phyloP scores from a whole-genome alignment of 2,797 vertebrate species.

The Coreius guichenoti region DNA sequence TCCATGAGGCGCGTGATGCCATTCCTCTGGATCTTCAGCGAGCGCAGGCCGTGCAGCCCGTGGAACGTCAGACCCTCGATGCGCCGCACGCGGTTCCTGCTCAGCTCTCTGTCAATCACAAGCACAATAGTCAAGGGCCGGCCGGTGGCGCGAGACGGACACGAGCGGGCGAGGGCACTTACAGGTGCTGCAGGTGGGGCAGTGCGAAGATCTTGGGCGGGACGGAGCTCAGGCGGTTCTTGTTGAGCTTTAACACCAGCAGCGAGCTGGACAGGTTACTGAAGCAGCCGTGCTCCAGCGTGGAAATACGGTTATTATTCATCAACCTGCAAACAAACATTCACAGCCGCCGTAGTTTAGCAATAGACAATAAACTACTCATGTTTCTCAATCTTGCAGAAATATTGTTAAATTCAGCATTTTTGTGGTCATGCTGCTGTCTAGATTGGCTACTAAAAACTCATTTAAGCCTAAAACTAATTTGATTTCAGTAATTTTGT shows the following conservation, averaged over 20 bases:
- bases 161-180: constrained; percentile 54
- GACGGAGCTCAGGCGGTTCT: constrained; percentile 87
- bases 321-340: constrained; percentile 81
- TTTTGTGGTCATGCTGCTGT: no score
- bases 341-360: no score
- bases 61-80: constrained; percentile 94
- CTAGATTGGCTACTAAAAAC: no score
- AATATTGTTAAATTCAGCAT: no score
- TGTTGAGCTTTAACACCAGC: constrained; percentile 89
- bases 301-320: constrained; percentile 89
- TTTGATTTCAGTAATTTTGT: no score
- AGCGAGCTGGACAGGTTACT: constrained; percentile 87
- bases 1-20: constrained; percentile 91
- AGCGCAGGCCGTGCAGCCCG: constrained; percentile 87
- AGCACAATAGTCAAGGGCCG: background rate
- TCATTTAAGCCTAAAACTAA: no score
- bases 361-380: background rate
- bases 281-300: constrained; percentile 89
- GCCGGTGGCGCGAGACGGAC: background rate
- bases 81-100: constrained; percentile 89
- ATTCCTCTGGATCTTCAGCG: constrained; percentile 91
- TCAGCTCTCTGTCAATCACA: constrained; percentile 84
- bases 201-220: constrained; percentile 95
- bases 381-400: background rate
- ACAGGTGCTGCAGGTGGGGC: constrained; percentile 93